Base-by-base conservation (phyloP, 2,888 invertebrate genomes). In the Nomada ferruginata region DNA sequence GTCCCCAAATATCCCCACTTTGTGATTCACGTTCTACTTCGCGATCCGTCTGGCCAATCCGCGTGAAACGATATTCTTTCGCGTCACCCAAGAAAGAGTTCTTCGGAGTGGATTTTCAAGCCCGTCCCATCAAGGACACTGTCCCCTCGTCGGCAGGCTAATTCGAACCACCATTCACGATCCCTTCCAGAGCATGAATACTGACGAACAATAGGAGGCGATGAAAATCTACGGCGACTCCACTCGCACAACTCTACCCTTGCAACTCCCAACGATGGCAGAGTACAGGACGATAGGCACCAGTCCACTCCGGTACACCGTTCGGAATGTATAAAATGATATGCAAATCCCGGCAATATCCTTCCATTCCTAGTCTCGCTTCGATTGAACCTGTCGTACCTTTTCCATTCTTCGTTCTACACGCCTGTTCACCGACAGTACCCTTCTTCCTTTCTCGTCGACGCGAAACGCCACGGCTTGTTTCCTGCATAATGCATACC, bases 251-350 rank as follows among this genome's bases (percentile, higher is more conserved):
- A 36, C 53, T 63, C 57, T 42, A 42, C 68, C 53, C 55, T 78
- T 76, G 83, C 82, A 84, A 83, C 86, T 87, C 86, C 83, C 36
- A 64, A 26, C 29, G 59, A 76, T 53, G 64, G 23, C 20, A 47
- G 60, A 29, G 50, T 20, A 55, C 47, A 47, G 50, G 52, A 60
- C 63, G 72, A 74, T 57, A 71, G 76, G 65, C 36, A 63, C 47
- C 47, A 55, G 60, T 23, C 47, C 60, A 60, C 69, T 36, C 61
- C 42, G 70, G 82, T 82, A 87, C 83, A 83, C 87, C 87, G 86
- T 89, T 85, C 76, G 82, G 85, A 91, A 91, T 90, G 91, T 89
- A 87, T 87, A 87, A 90, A 91, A 91, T 90, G 87, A 90, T 90
- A 90, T 89, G 91, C 87, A 89, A 90, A 91, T 91, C 88, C 88